Evolutionary conservation across 2,888 invertebrate species (phyloP), one percentile per base, ranked within the genome.

Genomic region (Yponomeuta evonymella): DNA sequence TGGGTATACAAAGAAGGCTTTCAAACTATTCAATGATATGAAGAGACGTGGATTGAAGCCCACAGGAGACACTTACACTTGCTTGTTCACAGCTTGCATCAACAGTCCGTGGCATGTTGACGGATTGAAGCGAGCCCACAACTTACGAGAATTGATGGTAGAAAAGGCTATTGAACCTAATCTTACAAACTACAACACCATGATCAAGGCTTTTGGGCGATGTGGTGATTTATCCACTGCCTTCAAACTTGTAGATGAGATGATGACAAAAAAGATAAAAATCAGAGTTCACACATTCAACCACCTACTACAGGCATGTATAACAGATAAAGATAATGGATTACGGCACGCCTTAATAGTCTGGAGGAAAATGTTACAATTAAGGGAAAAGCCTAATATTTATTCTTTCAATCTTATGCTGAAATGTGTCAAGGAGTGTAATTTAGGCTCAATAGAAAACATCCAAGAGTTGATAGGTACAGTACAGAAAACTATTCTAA

Each of bases 201-300:
- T 98, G 95, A 96, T 98, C 51, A 98, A 97, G 92, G 97, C 97
- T 1, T 98, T 96, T 89, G 97, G 97, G 0, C 93, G 96, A 73
- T 96, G 96, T 86, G 96, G 96, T 0, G 96, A 97, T 82, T 82
- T 97, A 29, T 80, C 93, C 72, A 95, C 94, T 62, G 97, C 98
- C 1, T 98, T 98, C 85, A 82, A 93, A 80, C 83, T 98, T 72
- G 96, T 96, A 2, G 98, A 98, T 89, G 96, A 97, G 91, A 97
- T 98, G 96, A 79, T 92, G 2, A 89, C 94, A 66, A 95, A 94
- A 72, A 88, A 93, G 70, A 86, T 96, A 23, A 83, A 89, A 72
- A 86, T 96, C 33, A 93, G 94, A 76, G 91, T 93, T 1, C 94
- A 95, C 69, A 96, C 97, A 2, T 95, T 96, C 73, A 96, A 95